These are phyloP conservation scores for Nothoprocta pentlandii DNA, from an alignment of 2,113 vertebrate genomes.

Conservation along the genomic window DNA sequence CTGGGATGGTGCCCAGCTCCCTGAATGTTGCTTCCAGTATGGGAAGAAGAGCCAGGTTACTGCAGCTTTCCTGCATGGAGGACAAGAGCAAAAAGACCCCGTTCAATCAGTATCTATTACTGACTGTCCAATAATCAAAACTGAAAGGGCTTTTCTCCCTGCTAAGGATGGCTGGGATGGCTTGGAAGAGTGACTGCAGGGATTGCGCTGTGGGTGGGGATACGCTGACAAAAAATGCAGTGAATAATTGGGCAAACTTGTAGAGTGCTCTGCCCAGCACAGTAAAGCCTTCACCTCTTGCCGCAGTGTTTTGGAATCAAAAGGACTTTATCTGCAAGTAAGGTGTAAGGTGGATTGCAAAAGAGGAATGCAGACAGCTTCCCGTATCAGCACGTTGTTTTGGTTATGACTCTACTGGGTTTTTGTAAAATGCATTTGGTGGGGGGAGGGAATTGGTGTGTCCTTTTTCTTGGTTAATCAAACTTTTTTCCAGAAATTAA, in stretches of 20 bases:
- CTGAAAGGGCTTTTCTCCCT: not conserved
- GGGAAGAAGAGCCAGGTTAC: not conserved
- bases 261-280: not conserved
- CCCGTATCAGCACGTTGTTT: conserved; percentile 64
- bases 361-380: conserved; percentile 70
- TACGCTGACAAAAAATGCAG: not conserved
- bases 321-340: conserved; percentile 56
- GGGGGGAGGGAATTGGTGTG: not conserved
- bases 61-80: not conserved
- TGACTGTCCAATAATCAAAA: not conserved
- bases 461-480: not conserved
- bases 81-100: not conserved
- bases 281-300: conserved; percentile 67
- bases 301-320: conserved; percentile 55
- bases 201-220: not conserved
- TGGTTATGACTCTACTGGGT: conserved; percentile 23
- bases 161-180: not conserved
- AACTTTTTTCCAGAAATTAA: conserved; percentile 16
- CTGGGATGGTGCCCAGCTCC: not conserved
- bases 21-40: not conserved
- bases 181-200: not conserved
- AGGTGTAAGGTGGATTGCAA: conserved; percentile 49
- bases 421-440: conserved; percentile 5
- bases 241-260: conserved; percentile 24
- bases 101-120: not conserved